Evolutionary conservation across 2,888 invertebrate genomes (phyloP), one percentile per base, ranked within the genome.

Genomic region (Rhamnusium bicolor): DNA sequence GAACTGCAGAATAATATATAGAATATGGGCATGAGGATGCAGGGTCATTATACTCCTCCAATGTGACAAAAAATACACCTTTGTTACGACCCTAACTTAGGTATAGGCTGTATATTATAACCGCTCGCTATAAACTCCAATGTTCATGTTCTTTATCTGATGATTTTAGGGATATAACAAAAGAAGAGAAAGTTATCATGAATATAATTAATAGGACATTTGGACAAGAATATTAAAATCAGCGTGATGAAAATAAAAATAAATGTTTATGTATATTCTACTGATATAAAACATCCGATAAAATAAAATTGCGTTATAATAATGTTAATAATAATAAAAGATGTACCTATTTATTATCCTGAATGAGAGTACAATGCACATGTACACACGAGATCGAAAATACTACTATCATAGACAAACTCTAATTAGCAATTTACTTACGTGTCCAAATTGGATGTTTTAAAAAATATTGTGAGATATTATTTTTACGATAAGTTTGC

Each of bases 41-140:
- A 12, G 58, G 58, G 27, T 29, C 58, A 58, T 58, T 58, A 58
- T 58, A 16, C 58, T 32, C 24, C 24, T 10, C n/a, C 58, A 32
- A 14, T 58, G 58, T 32, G 21, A 58, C 58, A 58, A 58, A 58
- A 58, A 58, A n/a, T 58, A 24, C 24, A 24, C 54, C 54, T 40
- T 40, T 54, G 58, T 58, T 18, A n/a, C 58, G 32, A 18, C 58
- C 18, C 21, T 58, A 29, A 58, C 8, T n/a, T 32, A 14, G 58
- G 16, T 32, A 32, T 7, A 16, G 56, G 58, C 29, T 58, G 29
- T 14, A 29, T 58, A 58, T 58, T 16, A 40, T n/a, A n/a, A n/a
- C n/a, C n/a, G n/a, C n/a, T n/a, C 40, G n/a, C 40, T 40, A 40
- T 40, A 40, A 40, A 40, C 40, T 40, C n/a, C 40, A 40, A n/a